These are phyloP conservation scores for Calephelis perditalis DNA, from an alignment of 2,888 invertebrate genomes.

Conservation along the genomic window DNA sequence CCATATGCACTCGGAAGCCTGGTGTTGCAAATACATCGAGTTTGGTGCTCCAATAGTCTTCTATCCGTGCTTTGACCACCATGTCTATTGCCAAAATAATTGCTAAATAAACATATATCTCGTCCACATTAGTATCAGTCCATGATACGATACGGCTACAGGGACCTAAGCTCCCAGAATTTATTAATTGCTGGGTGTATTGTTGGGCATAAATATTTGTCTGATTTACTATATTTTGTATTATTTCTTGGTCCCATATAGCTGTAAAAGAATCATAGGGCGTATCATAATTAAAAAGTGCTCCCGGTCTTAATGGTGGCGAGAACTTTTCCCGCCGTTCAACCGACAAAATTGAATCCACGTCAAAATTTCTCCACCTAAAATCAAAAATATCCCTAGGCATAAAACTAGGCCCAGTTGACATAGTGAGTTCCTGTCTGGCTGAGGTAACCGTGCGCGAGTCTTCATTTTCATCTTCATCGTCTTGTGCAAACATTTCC, in stretches of 20 bases:
- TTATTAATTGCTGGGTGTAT: neutral
- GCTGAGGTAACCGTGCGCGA: no score
- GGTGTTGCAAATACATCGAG: neutral
- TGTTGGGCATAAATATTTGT: slow-evolving; percentile 11
- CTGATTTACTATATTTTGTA: neutral
- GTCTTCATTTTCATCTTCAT: no score
- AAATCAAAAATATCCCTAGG: no score
- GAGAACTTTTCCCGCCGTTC: no score
- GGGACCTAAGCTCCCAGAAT: neutral
- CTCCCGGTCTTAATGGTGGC: no score
- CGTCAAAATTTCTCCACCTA: no score
- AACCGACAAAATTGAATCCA: no score
- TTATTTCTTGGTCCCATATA: slow-evolving; percentile 1
- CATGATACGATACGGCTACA: neutral
- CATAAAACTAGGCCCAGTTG: no score
- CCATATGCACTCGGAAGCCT: neutral
- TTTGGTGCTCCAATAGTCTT: slow-evolving; percentile 7
- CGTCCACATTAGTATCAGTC: neutral
- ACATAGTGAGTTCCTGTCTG: no score
- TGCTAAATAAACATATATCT: neutral
- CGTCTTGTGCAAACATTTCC: no score
- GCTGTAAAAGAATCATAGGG: no score
- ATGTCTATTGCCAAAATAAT: neutral
- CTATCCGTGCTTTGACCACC: neutral
- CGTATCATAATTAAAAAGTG: no score